These are phyloP conservation scores for Antheraea yamamai DNA, from an alignment of 2,888 invertebrate genomes.

Conservation along the genomic window DNA sequence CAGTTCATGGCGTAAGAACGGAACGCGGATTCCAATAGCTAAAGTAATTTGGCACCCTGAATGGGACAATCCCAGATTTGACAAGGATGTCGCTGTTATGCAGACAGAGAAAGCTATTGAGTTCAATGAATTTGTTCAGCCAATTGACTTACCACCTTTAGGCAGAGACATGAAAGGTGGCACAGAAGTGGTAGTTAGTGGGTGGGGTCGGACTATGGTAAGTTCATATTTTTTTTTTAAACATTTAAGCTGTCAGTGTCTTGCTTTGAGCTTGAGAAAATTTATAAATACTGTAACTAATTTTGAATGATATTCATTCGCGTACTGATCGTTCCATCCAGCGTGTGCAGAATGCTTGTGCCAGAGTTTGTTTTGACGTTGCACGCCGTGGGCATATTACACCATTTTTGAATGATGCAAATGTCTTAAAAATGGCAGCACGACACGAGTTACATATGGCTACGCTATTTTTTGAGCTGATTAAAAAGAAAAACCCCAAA, in stretches of 20 bases:
- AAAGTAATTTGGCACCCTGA: constrained; percentile 65
- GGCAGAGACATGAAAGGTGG: constrained; percentile 45
- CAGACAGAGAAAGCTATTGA: constrained; percentile 60
- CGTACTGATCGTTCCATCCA: no score
- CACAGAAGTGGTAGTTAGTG: constrained; percentile 57
- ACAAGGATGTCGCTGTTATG: constrained; percentile 73
- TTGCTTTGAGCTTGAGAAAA: neutral
- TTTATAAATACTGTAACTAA: neutral
- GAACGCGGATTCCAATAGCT: constrained; percentile 68
- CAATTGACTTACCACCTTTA: constrained; percentile 51
- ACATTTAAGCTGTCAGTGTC: neutral
- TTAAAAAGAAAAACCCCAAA: no score
- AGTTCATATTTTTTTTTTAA: constrained; percentile 12
- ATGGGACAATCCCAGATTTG: constrained; percentile 64
- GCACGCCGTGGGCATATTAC: no score
- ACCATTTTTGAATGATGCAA: no score
- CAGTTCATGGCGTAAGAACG: constrained; percentile 62
- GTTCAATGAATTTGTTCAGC: constrained; percentile 56
- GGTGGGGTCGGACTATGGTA: constrained; percentile 70
- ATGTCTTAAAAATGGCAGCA: no score
- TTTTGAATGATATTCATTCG: no score
- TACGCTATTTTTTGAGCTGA: no score
- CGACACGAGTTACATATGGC: no score
- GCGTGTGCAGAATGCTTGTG: no score
- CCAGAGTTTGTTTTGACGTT: no score